Base-by-base conservation (phyloP, 53 echinoderm and acorn worm genomes). In the Luidia sarsii region DNA sequence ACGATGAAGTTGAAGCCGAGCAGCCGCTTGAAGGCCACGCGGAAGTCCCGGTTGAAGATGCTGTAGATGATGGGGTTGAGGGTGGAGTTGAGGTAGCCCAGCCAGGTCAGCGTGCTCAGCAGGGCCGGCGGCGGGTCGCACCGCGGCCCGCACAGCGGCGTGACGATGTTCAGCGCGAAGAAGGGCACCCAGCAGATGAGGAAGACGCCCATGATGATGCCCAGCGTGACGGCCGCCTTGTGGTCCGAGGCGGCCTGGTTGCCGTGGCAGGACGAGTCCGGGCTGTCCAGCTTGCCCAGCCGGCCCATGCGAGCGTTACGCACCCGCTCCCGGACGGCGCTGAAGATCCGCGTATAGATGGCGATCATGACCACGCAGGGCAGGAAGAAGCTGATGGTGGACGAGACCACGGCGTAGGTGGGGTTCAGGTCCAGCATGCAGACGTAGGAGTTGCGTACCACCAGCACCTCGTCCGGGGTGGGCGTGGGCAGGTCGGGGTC, bases 201-300 rank as follows among this genome's bases (percentile, higher is more conserved):
- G 52, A 99, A 99, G 9, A 93, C 93, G 7, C 99, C 99, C 99
- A 99, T 99, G 48, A 99, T 94, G 41, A 99, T 94, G 24, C 99
- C 99, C 9, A 99, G 89, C 11, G 99, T 99, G 18, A 91, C 67
- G 3, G 99, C 99, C 8, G 99, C 99, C 66, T 99, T 99, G 62
- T 94, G 91, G 61, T 99, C 99, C 48, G 86, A 82, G 55, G 89
- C 87, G 7, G 91, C 91, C 69, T 95, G 95, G 70, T 91, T 91
- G 64, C 90, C 90, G 73, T 99, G 99, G 32, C 86, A 99, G 27
- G 89, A 89, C 48, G 89, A 91, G 50, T 94, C 91, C 6, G 90
- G 84, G 55, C 84, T 81, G 33, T 88, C 87, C 49, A 87, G 80
- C 65, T 99, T 99, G 4, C 92, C 90, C 50, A 95, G 79, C 43